These are phyloP conservation scores for Procambarus virginalis DNA, from an alignment of 1,140 invertebrate species.

Conservation along the genomic window DNA sequence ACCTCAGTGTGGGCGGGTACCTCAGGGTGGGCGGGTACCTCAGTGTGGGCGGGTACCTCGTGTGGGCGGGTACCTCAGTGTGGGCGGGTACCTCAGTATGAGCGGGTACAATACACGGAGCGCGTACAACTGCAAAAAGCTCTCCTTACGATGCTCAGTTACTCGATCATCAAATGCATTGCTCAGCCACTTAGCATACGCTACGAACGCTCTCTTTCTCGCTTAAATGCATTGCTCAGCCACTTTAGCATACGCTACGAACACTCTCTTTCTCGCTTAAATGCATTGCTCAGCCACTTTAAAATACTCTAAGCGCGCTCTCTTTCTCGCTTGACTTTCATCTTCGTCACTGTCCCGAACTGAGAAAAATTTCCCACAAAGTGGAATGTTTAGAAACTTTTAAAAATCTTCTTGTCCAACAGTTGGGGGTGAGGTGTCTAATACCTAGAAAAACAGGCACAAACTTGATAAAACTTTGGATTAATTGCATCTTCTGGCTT, in stretches of 20 bases:
- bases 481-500: background rate
- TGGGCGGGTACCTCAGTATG: background rate
- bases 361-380: background rate
- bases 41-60: too few relatives aligned
- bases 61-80: background rate
- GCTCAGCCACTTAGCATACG: too few relatives aligned
- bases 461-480: background rate
- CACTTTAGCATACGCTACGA: too few relatives aligned
- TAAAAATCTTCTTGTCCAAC: background rate
- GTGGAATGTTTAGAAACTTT: background rate
- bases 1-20: too few relatives aligned
- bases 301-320: too few relatives aligned
- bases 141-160: background rate
- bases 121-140: background rate
- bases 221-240: too few relatives aligned
- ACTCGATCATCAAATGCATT: background rate
- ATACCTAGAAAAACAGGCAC: background rate
- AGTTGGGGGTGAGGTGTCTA: background rate
- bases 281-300: too few relatives aligned
- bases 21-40: too few relatives aligned
- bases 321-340: background rate
- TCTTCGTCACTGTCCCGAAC: background rate
- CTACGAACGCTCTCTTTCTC: too few relatives aligned
- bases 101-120: too few relatives aligned
- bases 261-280: background rate